Base-by-base conservation (phyloP, 1,140 invertebrate genomes). In the Ylistrum balloti region DNA sequence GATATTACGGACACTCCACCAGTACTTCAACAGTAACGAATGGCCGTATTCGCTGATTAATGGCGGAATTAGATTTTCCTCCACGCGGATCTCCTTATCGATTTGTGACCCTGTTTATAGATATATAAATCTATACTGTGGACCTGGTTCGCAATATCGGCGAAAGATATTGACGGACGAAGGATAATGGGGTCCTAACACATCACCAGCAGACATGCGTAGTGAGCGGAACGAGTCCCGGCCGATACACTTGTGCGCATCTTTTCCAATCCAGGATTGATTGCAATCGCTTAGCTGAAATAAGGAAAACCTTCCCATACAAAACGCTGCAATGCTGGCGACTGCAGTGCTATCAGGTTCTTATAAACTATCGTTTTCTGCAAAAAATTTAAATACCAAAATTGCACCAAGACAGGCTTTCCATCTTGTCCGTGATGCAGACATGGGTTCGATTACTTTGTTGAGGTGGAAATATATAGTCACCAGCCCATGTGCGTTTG, bases 31-130 rank as follows among this genome's bases (percentile, higher is more conserved):
- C n/a, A n/a, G 22, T 74, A 74, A 74, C 56, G 56, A 74, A 74
- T 74, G 56, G 56, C n/a, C 56, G 56, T 74, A 17, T 28, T 74
- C 56, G 28, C 56, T 74, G 56, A 74, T 74, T 74, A 74, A 74
- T 74, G 56, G 56, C n/a, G 56, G 56, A 74, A 74, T 74, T 74
- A 74, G 56, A 74, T 74, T 74, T 74, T 74, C 56, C 56, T 74
- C 56, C 56, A 28, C 56, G 56, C 56, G 56, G 56, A 74, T 74
- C 56, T 74, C n/a, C 56, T 3, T 74, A 74, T 74, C 56, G 56
- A 74, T 74, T 74, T 74, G 56, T 74, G 56, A 74, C 56, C 56
- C 56, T n/a, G 56, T 28, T 74, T 74, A 74, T 74, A 74, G 15
- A 74, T 45, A 74, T 74, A 74, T 74, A 74, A 74, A 74, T 74